These are phyloP conservation scores for Picathartes gymnocephalus DNA, from an alignment of 2,113 vertebrate genomes.

Conservation along the genomic window DNA sequence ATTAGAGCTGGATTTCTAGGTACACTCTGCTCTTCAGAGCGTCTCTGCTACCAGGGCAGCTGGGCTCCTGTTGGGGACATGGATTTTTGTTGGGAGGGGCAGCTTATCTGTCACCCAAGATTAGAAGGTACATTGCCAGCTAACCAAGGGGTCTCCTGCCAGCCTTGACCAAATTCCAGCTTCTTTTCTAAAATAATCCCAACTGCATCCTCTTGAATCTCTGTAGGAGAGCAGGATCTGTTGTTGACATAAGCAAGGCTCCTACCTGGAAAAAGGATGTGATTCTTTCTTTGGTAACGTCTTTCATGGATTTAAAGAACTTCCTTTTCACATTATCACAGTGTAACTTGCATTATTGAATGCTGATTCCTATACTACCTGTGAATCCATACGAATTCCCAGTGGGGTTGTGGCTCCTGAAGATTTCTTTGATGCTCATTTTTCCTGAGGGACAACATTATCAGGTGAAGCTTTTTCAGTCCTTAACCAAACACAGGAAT, in stretches of 20 bases:
- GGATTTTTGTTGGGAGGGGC: background rate
- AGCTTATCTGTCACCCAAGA: background rate
- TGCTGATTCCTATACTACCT: background rate
- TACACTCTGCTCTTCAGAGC: background rate
- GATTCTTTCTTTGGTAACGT: background rate
- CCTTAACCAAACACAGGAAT: background rate
- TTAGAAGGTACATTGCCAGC: background rate
- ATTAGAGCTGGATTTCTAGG: background rate
- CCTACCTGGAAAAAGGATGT: background rate
- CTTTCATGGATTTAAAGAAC: background rate
- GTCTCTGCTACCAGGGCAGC: background rate
- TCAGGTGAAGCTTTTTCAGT: background rate
- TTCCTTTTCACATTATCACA: background rate
- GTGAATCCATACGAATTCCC: background rate
- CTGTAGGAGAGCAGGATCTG: background rate
- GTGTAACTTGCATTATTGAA: background rate
- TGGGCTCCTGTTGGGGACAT: rapidly evolving
- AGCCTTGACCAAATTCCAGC: background rate
- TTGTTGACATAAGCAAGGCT: background rate
- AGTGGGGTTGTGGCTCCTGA: slow-evolving; percentile 24
- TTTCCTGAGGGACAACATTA: background rate
- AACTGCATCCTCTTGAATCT: rapidly evolving
- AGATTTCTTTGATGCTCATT: background rate
- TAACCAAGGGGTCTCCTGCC: background rate
- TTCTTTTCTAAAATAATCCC: background rate